Percentiles rank a stretch among this genome's conserved stretches.
phyloP scores from a whole-genome alignment of 53 echinoderm and acorn worm species.

The Luidia sarsii region DNA sequence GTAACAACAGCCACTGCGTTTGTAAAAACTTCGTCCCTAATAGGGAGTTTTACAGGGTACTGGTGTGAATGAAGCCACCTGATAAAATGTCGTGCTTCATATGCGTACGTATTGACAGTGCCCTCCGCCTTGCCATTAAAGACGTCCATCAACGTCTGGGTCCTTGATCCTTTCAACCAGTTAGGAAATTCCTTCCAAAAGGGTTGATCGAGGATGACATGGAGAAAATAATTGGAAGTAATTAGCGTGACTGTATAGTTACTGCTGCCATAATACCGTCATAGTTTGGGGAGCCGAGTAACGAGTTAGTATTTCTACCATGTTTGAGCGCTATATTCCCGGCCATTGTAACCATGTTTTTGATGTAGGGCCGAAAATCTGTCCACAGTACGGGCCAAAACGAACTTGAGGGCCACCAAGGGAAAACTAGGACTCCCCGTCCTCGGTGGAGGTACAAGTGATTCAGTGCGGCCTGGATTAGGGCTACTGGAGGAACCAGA shows the following conservation, averaged over 20 bases:
- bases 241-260: neutral
- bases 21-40: neutral
- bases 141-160: neutral
- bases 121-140: no score
- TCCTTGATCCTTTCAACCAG: neutral
- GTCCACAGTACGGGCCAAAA: no score
- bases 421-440: no score
- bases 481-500: neutral
- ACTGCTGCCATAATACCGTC: neutral
- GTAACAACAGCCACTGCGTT: no score
- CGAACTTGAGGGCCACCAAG: no score
- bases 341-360: no score
- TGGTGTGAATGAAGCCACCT: neutral
- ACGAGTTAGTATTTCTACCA: constrained; percentile 4
- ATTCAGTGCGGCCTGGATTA: no score
- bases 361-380: no score
- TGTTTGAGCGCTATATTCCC: no score
- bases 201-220: neutral
- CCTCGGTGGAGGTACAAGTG: no score
- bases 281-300: neutral
- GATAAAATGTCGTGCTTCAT: neutral
- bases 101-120: neutral
- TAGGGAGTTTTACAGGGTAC: neutral
- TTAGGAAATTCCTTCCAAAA: neutral
- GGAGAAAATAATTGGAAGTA: neutral